Percentiles rank a stretch among this genome's conserved stretches.
These are phyloP conservation scores for Cephonodes hylas DNA, from an alignment of 2,888 invertebrate species.

Conservation along the genomic window DNA sequence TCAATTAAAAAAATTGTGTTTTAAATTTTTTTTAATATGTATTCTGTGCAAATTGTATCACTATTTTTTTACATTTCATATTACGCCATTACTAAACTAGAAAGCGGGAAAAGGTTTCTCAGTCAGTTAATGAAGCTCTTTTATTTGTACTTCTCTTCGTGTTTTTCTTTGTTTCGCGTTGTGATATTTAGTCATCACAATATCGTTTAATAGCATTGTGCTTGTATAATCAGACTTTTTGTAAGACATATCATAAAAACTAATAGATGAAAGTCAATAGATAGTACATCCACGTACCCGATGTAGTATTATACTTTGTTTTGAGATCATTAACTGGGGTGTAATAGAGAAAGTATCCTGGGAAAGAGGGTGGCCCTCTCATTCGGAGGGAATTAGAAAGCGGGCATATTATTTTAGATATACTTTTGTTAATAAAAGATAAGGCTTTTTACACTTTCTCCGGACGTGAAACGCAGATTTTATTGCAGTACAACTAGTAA, in stretches of 20 bases:
- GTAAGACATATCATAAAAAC: not conserved
- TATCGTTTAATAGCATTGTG: too few species aligned
- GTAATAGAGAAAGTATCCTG: slow-evolving; percentile 21
- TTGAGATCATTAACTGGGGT: slow-evolving; percentile 8
- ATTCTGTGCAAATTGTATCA: too few species aligned
- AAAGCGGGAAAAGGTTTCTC: too few species aligned
- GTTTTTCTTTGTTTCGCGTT: too few species aligned
- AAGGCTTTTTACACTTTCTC: slow-evolving; percentile 44
- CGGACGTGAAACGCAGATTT: slow-evolving; percentile 30
- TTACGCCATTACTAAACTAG: too few species aligned
- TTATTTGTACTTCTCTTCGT: too few species aligned
- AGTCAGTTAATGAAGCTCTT: too few species aligned
- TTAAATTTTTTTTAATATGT: too few species aligned
- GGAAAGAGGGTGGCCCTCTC: slow-evolving; percentile 25
- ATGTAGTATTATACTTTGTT: not conserved
- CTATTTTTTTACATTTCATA: too few species aligned
- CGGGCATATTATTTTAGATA: slow-evolving; percentile 35
- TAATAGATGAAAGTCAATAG: not conserved
- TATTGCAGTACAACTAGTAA: not conserved
- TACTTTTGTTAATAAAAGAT: slow-evolving; percentile 28
- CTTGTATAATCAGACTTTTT: not conserved
- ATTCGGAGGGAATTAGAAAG: slow-evolving; percentile 41
- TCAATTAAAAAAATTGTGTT: too few species aligned
- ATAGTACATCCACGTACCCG: not conserved
- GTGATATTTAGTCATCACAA: too few species aligned